Percentiles rank a stretch among this genome's conserved stretches.
phyloP scores from a whole-genome alignment of 2,113 vertebrate genomes.

The Periophthalmodon schlosseri region DNA sequence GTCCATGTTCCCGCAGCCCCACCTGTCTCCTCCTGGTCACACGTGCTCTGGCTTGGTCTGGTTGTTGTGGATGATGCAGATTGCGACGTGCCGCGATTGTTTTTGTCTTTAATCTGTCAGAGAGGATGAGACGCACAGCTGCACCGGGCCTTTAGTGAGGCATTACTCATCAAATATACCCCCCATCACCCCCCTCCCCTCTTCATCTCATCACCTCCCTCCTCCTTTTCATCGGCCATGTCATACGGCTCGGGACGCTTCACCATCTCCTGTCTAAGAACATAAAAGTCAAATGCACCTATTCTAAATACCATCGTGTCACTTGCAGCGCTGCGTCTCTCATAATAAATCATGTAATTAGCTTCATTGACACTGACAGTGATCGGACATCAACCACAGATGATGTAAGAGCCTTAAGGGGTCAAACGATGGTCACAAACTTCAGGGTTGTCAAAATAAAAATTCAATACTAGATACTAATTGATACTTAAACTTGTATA shows the following conservation, averaged over 20 bases:
- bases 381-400: background rate
- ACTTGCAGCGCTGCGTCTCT: slow-evolving; percentile 23
- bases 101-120: slow-evolving; percentile 59
- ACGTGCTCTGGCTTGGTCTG: slow-evolving; percentile 15
- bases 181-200: background rate
- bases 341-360: slow-evolving; percentile 11
- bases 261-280: slow-evolving; percentile 28
- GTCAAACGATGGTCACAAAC: background rate
- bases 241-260: slow-evolving; percentile 16
- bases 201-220: background rate
- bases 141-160: slow-evolving; percentile 36
- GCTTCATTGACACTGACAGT: slow-evolving; percentile 14
- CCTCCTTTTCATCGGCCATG: slow-evolving; percentile 30
- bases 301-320: slow-evolving; percentile 29
- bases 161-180: slow-evolving; percentile 44
- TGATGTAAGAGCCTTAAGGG: background rate
- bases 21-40: background rate
- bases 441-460: background rate
- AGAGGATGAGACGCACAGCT: slow-evolving; percentile 36
- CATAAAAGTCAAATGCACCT: slow-evolving; percentile 46
- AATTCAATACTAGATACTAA: too few relatives aligned
- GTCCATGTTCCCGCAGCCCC: background rate
- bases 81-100: slow-evolving; percentile 10
- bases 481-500: too few relatives aligned
- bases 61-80: slow-evolving; percentile 26